Evolutionary conservation across 2,113 vertebrate genomes (phyloP).

Genomic region (Megaceryle torquata): DNA sequence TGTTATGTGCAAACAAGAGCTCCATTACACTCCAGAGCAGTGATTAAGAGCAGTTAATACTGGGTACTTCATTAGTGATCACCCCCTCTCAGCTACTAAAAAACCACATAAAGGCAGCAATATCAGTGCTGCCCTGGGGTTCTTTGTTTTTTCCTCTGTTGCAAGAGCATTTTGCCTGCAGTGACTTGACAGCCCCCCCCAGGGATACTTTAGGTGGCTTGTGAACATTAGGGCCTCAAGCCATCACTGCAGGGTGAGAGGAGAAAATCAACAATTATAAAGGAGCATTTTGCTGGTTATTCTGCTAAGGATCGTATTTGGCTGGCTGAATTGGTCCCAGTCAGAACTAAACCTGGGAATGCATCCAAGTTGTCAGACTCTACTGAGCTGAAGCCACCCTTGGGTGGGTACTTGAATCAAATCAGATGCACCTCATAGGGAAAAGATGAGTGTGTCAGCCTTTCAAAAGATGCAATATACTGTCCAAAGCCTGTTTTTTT

Average conservation of each 20-base stretch:
- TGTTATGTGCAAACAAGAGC: slow-evolving; percentile 42
- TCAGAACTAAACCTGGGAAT: neutral
- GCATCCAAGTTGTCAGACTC: neutral
- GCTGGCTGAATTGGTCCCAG: fast-evolving
- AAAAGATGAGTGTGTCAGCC: neutral
- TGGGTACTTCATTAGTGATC: slow-evolving; percentile 22
- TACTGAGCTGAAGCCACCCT: neutral
- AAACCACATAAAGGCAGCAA: slow-evolving; percentile 5
- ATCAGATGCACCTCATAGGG: neutral
- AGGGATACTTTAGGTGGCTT: neutral
- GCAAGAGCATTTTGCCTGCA: neutral
- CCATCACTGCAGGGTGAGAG: fast-evolving
- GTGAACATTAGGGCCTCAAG: neutral
- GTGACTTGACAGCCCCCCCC: neutral
- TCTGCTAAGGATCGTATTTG: neutral
- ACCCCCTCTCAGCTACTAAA: neutral
- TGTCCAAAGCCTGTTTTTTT: neutral
- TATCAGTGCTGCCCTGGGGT: neutral
- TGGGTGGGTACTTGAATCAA: neutral
- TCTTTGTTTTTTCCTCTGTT: neutral
- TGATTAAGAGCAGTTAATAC: slow-evolving; percentile 53
- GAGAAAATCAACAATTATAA: neutral
- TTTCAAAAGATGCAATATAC: neutral
- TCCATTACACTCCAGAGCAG: slow-evolving; percentile 48
- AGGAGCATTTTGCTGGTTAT: neutral